Evolutionary conservation across 1,140 invertebrate genomes (phyloP).

Genomic region (Eufriesea mexicana): DNA sequence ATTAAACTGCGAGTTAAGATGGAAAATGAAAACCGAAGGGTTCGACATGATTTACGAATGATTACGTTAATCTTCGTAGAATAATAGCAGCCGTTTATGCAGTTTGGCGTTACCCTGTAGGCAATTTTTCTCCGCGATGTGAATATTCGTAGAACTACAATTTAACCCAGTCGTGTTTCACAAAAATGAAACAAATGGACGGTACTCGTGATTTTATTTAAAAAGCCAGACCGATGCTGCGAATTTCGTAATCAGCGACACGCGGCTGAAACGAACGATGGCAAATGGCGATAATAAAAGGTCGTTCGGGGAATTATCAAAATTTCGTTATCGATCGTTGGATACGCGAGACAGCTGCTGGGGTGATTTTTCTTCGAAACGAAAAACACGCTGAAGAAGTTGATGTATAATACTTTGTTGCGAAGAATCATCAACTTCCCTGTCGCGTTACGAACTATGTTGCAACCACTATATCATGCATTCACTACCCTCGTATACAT

Average conservation of each 20-base stretch:
- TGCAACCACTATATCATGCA: neutral
- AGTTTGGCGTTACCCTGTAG: too few species aligned
- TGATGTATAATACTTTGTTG: neutral
- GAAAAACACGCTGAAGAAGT: neutral
- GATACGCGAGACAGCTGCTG: neutral
- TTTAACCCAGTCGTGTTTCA: too few species aligned
- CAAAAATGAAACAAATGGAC: too few species aligned
- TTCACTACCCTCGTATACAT: neutral
- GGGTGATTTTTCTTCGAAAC: neutral
- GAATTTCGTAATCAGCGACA: neutral
- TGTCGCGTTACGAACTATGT: slow-evolving; percentile 2
- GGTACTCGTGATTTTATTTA: too few species aligned
- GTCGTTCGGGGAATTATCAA: neutral
- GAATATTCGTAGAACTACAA: too few species aligned
- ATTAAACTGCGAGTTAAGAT: neutral
- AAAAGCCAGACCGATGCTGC: too few species aligned
- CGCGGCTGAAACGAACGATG: neutral
- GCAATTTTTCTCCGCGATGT: too few species aligned
- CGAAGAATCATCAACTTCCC: slow-evolving; percentile 5
- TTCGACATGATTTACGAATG: neutral
- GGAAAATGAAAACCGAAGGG: neutral
- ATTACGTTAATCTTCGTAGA: neutral
- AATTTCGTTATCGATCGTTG: neutral
- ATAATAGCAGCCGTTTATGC: neutral
- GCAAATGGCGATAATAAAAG: neutral